Evolutionary conservation across 2,113 vertebrate genomes (phyloP), one percentile per base, ranked within the genome.

Genomic region (Aix galericulata): DNA sequence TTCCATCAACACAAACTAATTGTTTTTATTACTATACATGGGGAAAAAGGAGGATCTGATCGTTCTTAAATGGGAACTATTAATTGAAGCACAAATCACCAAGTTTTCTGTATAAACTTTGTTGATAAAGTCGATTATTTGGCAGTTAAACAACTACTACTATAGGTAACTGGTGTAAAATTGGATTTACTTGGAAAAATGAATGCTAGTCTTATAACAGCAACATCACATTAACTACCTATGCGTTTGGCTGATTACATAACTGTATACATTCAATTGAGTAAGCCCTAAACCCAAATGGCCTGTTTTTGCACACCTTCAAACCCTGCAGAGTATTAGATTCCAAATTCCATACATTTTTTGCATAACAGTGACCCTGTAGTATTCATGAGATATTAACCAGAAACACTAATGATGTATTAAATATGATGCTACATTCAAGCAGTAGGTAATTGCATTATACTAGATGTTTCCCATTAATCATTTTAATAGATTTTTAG

Each of bases 341-440:
- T 22, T 64, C 34, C 46, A 38, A 82, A 75, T 67, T 53, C 66
- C 20, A 48, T 18, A 21, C 32, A 36, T 21, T 25, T 13, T 89
- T n/a, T 34, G 26, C 25, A 2, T 22, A 62, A 29, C 0, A 56
- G 63, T 1, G 20, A 42, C 9, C 55, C 29, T 1, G 0, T 1
- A 36, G 48, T 6, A 32, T 26, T 66, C 38, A 36, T 2, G 26
- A 76, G 74, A 21, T 56, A 26, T 75, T 34, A 69, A 59, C 13
- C 89, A 87, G 60, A 15, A 89, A 58, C 81, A 55, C 46, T 5
- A 17, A 69, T 36, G 74, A 42, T 26, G 46, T 6, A 32, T 7
- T 26, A 36, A 25, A 6, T 44, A n/a, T 17, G 69, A 50, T 3
- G 32, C 46, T 66, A 78, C 27, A 46, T 9, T 66, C 17, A 36